Conservation (phyloP, 1,140 invertebrate species). For the Carcinoscorpius rotundicauda region DNA sequence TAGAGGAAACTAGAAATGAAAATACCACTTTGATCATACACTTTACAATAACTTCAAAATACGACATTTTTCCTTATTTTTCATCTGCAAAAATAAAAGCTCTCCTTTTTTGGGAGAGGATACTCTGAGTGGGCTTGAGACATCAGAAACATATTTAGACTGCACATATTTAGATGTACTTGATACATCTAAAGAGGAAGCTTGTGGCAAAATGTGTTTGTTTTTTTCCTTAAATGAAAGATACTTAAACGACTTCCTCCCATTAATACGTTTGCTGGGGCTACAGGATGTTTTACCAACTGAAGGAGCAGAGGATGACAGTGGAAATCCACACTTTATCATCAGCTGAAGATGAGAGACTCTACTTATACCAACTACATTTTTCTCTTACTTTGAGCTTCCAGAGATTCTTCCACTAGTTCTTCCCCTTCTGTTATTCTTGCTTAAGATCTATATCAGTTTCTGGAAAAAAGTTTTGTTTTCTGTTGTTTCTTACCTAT, state of each 20-base stretch:
- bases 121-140: neutral
- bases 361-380: conserved; percentile 11
- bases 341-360: conserved; percentile 17
- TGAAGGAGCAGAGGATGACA: neutral
- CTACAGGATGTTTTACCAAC: neutral
- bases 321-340: conserved; percentile 14
- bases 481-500: no score
- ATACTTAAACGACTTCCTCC: neutral
- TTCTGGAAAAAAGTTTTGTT: no score
- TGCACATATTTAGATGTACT: neutral
- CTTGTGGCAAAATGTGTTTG: neutral
- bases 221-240: neutral
- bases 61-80: no score
- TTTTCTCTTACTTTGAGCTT: neutral
- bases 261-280: neutral
- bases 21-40: no score
- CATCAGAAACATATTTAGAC: neutral
- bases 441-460: no score
- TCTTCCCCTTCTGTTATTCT: no score
- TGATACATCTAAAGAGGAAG: neutral
- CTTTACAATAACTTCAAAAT: no score
- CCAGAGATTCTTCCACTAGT: no score
- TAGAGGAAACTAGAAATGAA: no score
- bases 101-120: neutral
- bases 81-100: neutral